Conservation (phyloP, 2,797 vertebrate genomes). For the Sylvilagus floridanus region DNA sequence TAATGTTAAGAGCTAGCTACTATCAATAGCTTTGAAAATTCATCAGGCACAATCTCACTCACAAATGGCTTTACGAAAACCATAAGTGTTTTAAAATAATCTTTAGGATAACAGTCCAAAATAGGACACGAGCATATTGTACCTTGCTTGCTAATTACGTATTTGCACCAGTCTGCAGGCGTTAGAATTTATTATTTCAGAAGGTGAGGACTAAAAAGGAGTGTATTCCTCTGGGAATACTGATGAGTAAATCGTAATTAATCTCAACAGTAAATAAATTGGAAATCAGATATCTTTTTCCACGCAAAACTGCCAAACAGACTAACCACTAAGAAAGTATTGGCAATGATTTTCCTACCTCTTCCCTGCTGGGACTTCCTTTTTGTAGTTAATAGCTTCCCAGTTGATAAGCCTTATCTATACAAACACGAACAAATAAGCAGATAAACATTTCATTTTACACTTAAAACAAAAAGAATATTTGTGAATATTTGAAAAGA, state of each 20-base stretch:
- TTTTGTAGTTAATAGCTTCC: slow-evolving; percentile 71
- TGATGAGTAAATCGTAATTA: slow-evolving; percentile 71
- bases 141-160: slow-evolving; percentile 49
- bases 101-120: slow-evolving; percentile 47
- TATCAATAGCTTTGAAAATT: slow-evolving; percentile 80
- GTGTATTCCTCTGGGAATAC: slow-evolving; percentile 5
- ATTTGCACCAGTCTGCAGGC: slow-evolving; percentile 30
- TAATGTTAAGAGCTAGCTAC: slow-evolving; percentile 73
- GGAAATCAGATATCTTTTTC: slow-evolving; percentile 54
- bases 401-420: slow-evolving; percentile 60
- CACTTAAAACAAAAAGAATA: too few relatives aligned
- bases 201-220: not conserved
- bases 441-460: too few relatives aligned
- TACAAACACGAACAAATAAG: slow-evolving; percentile 71
- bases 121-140: slow-evolving; percentile 35
- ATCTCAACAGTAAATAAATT: slow-evolving; percentile 77
- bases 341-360: slow-evolving; percentile 78
- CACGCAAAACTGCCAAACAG: slow-evolving; percentile 61
- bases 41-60: slow-evolving; percentile 61
- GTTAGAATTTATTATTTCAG: slow-evolving; percentile 64
- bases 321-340: slow-evolving; percentile 61
- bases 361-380: slow-evolving; percentile 75
- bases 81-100: slow-evolving; percentile 60
- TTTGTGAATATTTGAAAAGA: too few relatives aligned
- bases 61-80: slow-evolving; percentile 56